Conservation (phyloP, 2,113 vertebrate species). For the Gasterosteus aculeatus region DNA sequence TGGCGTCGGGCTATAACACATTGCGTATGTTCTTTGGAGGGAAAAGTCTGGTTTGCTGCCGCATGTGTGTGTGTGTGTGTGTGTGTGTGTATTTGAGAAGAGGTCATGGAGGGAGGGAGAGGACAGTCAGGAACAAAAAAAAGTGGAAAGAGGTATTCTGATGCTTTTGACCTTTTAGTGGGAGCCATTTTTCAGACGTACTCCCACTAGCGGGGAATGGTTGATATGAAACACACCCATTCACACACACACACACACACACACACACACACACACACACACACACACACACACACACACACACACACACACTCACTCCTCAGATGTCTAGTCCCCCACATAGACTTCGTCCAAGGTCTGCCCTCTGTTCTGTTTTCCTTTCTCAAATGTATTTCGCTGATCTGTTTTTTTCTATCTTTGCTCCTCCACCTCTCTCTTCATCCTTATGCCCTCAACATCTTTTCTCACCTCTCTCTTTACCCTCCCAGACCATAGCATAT, state of each 20-base stretch:
- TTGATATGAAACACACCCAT: constrained; percentile 7
- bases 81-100: constrained; percentile 7
- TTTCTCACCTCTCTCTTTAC: constrained; percentile 7
- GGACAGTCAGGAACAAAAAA: constrained; percentile 4
- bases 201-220: constrained; percentile 7
- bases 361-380: not conserved
- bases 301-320: not conserved
- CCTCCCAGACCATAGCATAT: constrained; percentile 28
- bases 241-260: not conserved
- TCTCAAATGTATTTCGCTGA: not conserved
- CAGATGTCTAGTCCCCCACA: not conserved
- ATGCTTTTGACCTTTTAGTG: constrained; percentile 52
- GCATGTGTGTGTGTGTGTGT: constrained; percentile 12
- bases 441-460: not conserved
- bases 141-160: constrained; percentile 1
- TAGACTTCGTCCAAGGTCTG: not conserved
- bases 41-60: constrained; percentile 14
- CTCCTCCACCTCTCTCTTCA: constrained; percentile 4
- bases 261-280: constrained; percentile 16
- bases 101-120: not conserved
- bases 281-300: not conserved
- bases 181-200: constrained; percentile 33
- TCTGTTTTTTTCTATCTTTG: not conserved
- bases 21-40: not conserved
- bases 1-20: not conserved